Percentiles rank a stretch among this genome's conserved stretches.
These are phyloP conservation scores for Byasa hedistus DNA, from an alignment of 2,888 invertebrate genomes.

Conservation along the genomic window DNA sequence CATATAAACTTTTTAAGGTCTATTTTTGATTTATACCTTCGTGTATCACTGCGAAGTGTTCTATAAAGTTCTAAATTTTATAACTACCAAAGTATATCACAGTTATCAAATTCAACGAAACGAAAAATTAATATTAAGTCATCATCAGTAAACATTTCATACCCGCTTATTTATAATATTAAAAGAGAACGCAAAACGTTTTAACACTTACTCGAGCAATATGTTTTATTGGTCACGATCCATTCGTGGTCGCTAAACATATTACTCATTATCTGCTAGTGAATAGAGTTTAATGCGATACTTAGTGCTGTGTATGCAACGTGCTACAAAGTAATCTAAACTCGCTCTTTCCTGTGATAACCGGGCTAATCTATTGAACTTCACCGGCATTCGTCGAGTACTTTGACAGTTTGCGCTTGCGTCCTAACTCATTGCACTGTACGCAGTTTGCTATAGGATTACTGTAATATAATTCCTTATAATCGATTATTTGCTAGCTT, in stretches of 20 bases:
- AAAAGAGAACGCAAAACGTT: neutral
- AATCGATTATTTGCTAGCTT: neutral
- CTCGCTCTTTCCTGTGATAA: slow-evolving; percentile 31
- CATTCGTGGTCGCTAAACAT: slow-evolving; percentile 10
- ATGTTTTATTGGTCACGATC: slow-evolving; percentile 19
- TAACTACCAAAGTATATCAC: neutral
- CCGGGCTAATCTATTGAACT: slow-evolving; percentile 32
- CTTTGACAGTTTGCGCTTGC: slow-evolving; percentile 18
- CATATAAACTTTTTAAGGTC: too few relatives aligned
- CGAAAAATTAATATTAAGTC: neutral
- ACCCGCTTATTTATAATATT: neutral
- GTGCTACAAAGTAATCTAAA: slow-evolving; percentile 35
- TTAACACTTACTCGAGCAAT: slow-evolving; percentile 9
- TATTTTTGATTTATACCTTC: too few relatives aligned
- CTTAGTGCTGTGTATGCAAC: slow-evolving; percentile 5
- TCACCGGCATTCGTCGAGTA: slow-evolving; percentile 25
- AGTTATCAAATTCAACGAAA: neutral
- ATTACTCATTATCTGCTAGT: slow-evolving; percentile 17
- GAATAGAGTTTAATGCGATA: slow-evolving; percentile 13
- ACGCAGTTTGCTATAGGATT: too few relatives aligned
- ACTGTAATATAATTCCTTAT: neutral
- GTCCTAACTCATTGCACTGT: neutral
- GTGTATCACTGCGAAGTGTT: too few relatives aligned
- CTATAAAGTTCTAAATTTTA: neutral
- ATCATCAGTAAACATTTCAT: neutral